Evolutionary conservation across 2,797 vertebrate species (phyloP).

Genomic region (Sarcophilus harrisii): DNA sequence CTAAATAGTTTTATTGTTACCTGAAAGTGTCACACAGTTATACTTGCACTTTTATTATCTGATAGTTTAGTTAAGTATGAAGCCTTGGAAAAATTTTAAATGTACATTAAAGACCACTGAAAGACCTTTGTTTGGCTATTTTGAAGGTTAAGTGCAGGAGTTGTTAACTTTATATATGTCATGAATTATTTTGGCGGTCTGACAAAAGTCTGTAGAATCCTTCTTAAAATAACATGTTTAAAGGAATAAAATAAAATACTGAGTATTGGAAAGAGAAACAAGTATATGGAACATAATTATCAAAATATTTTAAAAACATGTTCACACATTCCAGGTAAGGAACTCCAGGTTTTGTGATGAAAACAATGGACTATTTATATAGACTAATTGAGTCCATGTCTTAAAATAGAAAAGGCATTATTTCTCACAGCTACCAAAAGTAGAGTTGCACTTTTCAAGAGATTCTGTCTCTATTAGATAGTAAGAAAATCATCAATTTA

Average conservation of each 20-base stretch:
- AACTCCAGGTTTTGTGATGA: not conserved
- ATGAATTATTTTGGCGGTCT: not conserved
- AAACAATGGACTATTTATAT: constrained; percentile 3
- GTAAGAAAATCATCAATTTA: not conserved
- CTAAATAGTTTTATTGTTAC: not conserved
- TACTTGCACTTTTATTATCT: not conserved
- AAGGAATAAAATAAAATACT: not conserved
- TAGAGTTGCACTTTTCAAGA: not conserved
- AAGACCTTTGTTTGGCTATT: not conserved
- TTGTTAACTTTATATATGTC: not conserved
- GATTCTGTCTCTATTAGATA: not conserved
- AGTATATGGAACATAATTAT: not conserved
- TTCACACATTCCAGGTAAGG: not conserved
- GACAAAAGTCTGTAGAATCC: not conserved
- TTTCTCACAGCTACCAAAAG: not conserved
- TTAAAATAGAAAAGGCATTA: constrained; percentile 23
- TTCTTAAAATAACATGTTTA: not conserved
- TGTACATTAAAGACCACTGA: not conserved
- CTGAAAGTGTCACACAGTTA: not conserved
- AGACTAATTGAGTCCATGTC: not conserved
- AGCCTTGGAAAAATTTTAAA: not conserved
- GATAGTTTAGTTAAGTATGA: not conserved
- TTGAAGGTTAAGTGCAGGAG: not conserved
- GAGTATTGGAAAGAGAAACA: not conserved
- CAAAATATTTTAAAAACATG: not conserved